Base-by-base conservation (phyloP, 2,888 invertebrate genomes). In the Myathropa florea region DNA sequence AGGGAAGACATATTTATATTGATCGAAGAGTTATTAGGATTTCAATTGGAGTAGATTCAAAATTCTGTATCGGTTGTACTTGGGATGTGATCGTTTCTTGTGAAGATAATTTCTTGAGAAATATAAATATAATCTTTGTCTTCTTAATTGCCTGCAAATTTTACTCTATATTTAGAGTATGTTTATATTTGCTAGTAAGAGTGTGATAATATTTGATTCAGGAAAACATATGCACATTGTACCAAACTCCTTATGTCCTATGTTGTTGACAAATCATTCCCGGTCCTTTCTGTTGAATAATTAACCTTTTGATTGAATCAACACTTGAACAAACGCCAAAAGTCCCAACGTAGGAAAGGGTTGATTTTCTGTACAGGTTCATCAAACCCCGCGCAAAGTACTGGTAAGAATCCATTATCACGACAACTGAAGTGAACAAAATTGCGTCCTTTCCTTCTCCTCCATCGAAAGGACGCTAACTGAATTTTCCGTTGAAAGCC, bases 401-500 rank as follows among this genome's bases (percentile, higher is more conserved):
- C 65, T 57, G 18, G 57, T 24, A 39, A 63, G 26, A 53, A 64
- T 23, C 30, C 68, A 64, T 46, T 21, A 23, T 59, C 36, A 24
- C 33, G 18, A 33, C 30, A 23, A 78, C 63, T 63, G 39, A 59
- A 65, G 18, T 4, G 28, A 30, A 4, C 21, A 33, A 36, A 65
- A 59, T 63, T n/a, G 12, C 36, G 78, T 46, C 28, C 57, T 71
- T n/a, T 4, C 33, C 59, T 21, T 4, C 23, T 55, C 28, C 9
- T 12, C 6, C 57, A 21, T 77, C 24, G 63, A 24, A 79, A 59
- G 73, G 78, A 79, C 61, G 78, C 72, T 68, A 72, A 21, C 67
- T 67, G 21, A 57, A 78, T 78, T 70, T 70, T 76, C 57, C 39
- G 10, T 36, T 61, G 70, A 67, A 72, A 60, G 24, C 73, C 68